Evolutionary conservation across 2,797 vertebrate genomes (phyloP), one percentile per base, ranked within the genome.

Genomic region (Phrynocephalus forsythii): DNA sequence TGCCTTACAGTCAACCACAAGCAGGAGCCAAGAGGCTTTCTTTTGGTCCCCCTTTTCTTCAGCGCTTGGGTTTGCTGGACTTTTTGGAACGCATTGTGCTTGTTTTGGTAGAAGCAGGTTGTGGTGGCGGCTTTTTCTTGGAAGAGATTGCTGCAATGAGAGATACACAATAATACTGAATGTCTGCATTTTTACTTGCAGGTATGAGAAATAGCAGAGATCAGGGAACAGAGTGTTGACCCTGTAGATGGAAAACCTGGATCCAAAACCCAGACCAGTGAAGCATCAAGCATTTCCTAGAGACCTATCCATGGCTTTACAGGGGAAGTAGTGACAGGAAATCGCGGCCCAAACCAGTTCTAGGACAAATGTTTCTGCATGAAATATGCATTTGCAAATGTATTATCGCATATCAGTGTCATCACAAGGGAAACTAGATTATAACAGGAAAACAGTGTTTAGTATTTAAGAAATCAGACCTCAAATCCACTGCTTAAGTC

Each of bases 61-160:
- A 88, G 20, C n/a, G 87, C 48, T 85, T 88, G 71, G 83, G 33
- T 69, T 88, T 88, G 24, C 33, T 30, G 52, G 78, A 28, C 52
- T 88, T 88, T 71, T 82, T 88, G 26, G 28, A 24, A 68, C 86
- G 86, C 66, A 44, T 5, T 15, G 60, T 52, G 68, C 76, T 18
- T 52, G 68, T 2, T 79, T 84, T 88, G 24, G 73, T 24, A 82
- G n/a, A 2, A 52, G 28, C 3, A 69, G 16, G 56, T 20, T 5
- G 15, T 16, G 69, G 13, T 4, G 79, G 3, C 75, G 9, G 3
- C 11, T 50, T 56, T 60, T 28, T 63, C 30, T 76, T 69, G 26
- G 1, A 16, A 81, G 18, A 7, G 1, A 1, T 2, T 81, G n/a
- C 83, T 85, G 48, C 60, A 81, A 81, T 20, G 50, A 80, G 63